phyloP scores from a whole-genome alignment of 2,888 invertebrate species.

The Myopa tessellatipennis region DNA sequence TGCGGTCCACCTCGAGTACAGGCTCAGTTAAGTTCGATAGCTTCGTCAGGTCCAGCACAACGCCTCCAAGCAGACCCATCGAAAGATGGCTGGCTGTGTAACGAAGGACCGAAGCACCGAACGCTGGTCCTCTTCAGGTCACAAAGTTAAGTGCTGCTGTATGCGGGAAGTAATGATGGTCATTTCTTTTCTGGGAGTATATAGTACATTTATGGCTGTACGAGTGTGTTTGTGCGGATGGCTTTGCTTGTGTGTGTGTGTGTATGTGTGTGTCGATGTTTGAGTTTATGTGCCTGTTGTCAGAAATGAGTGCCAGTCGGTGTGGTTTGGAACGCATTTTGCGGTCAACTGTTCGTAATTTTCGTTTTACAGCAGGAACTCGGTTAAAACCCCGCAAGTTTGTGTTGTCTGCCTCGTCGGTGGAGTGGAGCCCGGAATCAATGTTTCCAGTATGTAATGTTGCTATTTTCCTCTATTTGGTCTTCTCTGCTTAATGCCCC shows the following conservation, averaged over 20 bases:
- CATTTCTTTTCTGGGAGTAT: conserved; percentile 9
- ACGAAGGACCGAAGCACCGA: neutral
- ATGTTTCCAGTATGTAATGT: too few species aligned
- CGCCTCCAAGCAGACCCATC: neutral
- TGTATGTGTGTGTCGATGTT: too few species aligned
- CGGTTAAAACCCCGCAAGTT: conserved; percentile 1
- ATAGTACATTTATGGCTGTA: neutral
- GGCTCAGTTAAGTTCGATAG: neutral
- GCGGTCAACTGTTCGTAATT: neutral
- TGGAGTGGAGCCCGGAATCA: too few species aligned
- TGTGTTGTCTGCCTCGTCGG: neutral
- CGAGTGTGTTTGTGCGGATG: too few species aligned
- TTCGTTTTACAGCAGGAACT: neutral
- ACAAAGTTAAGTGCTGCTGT: conserved; percentile 33
- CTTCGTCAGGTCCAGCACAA: neutral
- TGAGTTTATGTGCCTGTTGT: too few species aligned
- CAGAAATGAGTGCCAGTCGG: too few species aligned
- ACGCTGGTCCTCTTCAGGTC: conserved; percentile 21
- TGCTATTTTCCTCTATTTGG: too few species aligned
- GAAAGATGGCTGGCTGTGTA: neutral
- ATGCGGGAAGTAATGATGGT: conserved; percentile 23
- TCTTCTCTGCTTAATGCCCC: too few species aligned
- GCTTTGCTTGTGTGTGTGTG: too few species aligned
- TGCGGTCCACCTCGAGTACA: conserved; percentile 33
- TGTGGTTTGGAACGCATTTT: conserved; percentile 8